These are phyloP conservation scores for Callimorpha dominula DNA, from an alignment of 2,888 invertebrate genomes.

Conservation along the genomic window DNA sequence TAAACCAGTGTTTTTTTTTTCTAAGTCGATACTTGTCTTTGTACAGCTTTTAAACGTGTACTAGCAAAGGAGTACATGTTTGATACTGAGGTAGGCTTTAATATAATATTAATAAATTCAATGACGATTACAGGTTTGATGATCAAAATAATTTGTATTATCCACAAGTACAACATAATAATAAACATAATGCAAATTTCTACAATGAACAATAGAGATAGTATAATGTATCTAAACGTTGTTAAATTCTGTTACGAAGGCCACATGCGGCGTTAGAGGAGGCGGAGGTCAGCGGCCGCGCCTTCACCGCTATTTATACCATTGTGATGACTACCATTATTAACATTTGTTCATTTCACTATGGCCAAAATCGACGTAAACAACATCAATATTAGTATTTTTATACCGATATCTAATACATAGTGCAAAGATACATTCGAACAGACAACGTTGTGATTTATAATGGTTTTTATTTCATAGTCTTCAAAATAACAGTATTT, in stretches of 20 bases:
- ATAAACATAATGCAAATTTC: conserved; percentile 29
- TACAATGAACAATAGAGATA: conserved; percentile 19
- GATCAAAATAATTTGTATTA: conserved; percentile 29
- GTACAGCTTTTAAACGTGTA: not conserved
- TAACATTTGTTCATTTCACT: not conserved
- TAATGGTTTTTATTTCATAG: not conserved
- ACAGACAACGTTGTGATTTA: not conserved
- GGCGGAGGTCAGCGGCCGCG: conserved; percentile 14
- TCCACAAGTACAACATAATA: conserved; percentile 27
- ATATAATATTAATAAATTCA: conserved; percentile 2
- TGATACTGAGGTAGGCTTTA: not conserved
- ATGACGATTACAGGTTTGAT: not conserved
- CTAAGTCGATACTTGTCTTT: not conserved
- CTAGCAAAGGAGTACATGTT: conserved; percentile 2
- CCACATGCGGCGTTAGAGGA: conserved; percentile 45
- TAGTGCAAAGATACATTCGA: not conserved
- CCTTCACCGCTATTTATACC: conserved; percentile 12
- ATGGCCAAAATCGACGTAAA: not conserved
- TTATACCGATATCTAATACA: not conserved
- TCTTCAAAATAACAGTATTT: conserved; percentile 2
- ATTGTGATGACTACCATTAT: conserved; percentile 13
- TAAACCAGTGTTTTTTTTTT: not conserved
- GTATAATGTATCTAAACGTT: conserved; percentile 32
- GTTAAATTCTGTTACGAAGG: conserved; percentile 57
- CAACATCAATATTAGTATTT: not conserved